Evolutionary conservation across 1,140 invertebrate genomes (phyloP).

Genomic region (Berghia stephanieae): DNA sequence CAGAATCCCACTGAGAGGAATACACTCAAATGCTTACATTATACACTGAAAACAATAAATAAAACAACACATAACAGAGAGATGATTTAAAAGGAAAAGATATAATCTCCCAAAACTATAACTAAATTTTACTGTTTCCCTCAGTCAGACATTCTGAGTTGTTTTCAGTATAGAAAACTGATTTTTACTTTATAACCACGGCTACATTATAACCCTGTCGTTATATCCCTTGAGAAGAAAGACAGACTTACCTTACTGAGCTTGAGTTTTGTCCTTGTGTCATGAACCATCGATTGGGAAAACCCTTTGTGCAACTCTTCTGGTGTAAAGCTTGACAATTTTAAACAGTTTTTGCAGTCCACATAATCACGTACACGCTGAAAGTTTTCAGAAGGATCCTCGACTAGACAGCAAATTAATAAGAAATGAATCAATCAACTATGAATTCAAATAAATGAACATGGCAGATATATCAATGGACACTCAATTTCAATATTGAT

Average conservation of each 20-base stretch:
- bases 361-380: slow-evolving; percentile 89
- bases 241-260: slow-evolving; percentile 72
- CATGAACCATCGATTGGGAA: slow-evolving; percentile 78
- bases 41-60: no score
- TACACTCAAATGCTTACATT: no score
- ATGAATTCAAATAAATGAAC: background rate
- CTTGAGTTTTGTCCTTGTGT: slow-evolving; percentile 81
- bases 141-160: background rate
- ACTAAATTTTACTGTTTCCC: background rate
- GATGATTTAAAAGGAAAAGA: no score
- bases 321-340: slow-evolving; percentile 75
- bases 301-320: slow-evolving; percentile 78
- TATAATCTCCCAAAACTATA: no score
- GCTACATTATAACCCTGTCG: no score
- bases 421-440: background rate
- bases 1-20: no score
- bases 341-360: slow-evolving; percentile 79
- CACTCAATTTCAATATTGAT: background rate
- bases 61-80: no score
- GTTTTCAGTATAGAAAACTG: no score
- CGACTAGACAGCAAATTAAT: slow-evolving; percentile 72
- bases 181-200: no score
- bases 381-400: slow-evolving; percentile 91
- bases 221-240: background rate
- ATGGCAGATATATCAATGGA: background rate